Conservation (phyloP, 2,113 vertebrate genomes). For the Columbina picui region DNA sequence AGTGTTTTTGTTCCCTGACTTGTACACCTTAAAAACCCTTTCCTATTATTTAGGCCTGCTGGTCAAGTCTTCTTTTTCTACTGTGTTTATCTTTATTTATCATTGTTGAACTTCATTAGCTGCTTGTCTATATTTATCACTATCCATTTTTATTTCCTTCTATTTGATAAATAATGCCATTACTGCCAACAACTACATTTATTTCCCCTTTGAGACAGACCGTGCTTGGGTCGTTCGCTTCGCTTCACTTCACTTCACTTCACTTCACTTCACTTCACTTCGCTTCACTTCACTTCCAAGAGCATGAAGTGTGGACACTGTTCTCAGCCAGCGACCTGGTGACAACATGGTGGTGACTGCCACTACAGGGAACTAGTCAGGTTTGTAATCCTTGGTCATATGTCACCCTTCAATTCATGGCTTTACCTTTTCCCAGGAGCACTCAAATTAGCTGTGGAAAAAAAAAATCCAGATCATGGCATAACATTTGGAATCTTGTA, state of each 20-base stretch:
- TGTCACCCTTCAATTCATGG: not conserved
- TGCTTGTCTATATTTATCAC: not conserved
- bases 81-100: not conserved
- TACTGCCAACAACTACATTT: not conserved
- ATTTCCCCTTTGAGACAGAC: not conserved
- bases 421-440: not conserved
- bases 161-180: not conserved
- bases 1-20: not conserved
- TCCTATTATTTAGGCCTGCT: not conserved
- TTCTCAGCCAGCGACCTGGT: rapidly evolving
- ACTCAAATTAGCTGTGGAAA: not conserved
- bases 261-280: not conserved
- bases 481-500: not conserved
- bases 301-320: not conserved
- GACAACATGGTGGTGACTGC: not conserved
- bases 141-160: not conserved
- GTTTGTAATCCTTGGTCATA: not conserved
- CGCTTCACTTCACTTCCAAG: not conserved
- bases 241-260: not conserved
- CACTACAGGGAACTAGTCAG: not conserved
- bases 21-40: not conserved
- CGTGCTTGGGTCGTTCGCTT: not conserved
- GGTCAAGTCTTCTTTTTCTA: not conserved
- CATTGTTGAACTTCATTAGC: not conserved
- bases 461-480: not conserved